phyloP scores from a whole-genome alignment of 23 tunicate species.

The Halocynthia roretzi region DNA sequence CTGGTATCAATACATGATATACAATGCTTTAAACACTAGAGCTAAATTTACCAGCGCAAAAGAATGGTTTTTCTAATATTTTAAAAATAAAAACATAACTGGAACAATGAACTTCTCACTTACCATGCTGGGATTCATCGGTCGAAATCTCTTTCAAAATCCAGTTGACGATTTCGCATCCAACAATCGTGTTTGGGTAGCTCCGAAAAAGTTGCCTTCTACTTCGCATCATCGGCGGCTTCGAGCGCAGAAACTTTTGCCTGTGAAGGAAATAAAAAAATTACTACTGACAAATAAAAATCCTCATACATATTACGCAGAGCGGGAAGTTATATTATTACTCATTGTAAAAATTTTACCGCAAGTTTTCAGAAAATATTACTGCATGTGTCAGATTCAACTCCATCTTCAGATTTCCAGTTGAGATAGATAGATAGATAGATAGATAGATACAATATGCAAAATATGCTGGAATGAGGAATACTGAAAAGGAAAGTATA shows the following conservation, averaged over 20 bases:
- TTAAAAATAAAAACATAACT: too few relatives aligned
- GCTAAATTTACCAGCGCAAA: too few relatives aligned
- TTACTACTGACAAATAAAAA: background rate
- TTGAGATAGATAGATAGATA: background rate
- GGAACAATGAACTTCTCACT: too few relatives aligned
- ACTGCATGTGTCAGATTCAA: constrained; percentile 17
- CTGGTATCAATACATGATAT: too few relatives aligned
- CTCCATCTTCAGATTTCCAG: background rate
- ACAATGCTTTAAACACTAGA: too few relatives aligned
- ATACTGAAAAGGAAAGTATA: too few relatives aligned
- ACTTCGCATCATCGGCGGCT: constrained; percentile 46
- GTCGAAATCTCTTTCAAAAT: background rate
- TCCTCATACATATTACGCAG: background rate
- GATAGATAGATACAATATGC: too few relatives aligned
- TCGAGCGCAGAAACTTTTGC: constrained; percentile 21
- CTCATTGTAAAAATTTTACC: background rate
- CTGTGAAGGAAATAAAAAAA: constrained; percentile 14
- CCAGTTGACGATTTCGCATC: constrained; percentile 58
- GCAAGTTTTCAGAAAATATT: constrained; percentile 2
- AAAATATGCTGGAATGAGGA: too few relatives aligned
- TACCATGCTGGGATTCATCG: too few relatives aligned
- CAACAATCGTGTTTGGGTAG: constrained; percentile 66
- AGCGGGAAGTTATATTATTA: background rate
- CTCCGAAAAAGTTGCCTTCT: constrained; percentile 41
- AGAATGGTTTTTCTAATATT: too few relatives aligned